Percentiles rank a stretch among this genome's conserved stretches.
phyloP scores from a whole-genome alignment of 2,113 vertebrate genomes.

The Apteryx owenii region DNA sequence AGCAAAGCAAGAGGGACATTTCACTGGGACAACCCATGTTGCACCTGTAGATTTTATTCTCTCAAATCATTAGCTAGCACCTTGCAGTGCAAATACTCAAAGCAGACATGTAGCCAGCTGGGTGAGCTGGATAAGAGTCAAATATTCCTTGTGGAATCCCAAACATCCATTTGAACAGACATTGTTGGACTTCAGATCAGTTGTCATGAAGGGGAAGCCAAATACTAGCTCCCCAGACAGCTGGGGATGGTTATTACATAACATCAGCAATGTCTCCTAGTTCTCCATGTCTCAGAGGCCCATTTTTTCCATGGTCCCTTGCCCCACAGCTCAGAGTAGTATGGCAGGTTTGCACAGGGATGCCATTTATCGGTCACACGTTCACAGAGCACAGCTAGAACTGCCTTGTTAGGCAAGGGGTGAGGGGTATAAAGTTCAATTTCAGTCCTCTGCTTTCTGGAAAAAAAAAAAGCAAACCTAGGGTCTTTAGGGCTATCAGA shows the following conservation, averaged over 20 bases:
- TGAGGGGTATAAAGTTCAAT: neutral
- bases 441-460: neutral
- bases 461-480: neutral
- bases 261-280: neutral
- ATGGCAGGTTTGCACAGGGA: neutral
- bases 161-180: neutral
- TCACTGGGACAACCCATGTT: neutral
- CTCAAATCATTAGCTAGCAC: constrained; percentile 15
- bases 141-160: constrained; percentile 37
- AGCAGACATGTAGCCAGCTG: neutral
- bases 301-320: neutral
- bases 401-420: neutral
- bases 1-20: neutral
- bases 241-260: neutral
- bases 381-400: neutral
- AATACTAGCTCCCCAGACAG: neutral
- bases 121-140: constrained; percentile 7
- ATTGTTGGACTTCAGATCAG: neutral
- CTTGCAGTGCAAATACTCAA: constrained; percentile 16
- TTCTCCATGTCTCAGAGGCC: neutral
- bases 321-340: neutral
- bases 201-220: neutral
- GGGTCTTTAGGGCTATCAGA: neutral
- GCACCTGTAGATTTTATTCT: neutral
- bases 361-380: neutral